A percentile compares a stretch with the other conserved stretches of the same genome.
Conservation (phyloP, 2,113 vertebrate species). For the Barbus barbus region DNA sequence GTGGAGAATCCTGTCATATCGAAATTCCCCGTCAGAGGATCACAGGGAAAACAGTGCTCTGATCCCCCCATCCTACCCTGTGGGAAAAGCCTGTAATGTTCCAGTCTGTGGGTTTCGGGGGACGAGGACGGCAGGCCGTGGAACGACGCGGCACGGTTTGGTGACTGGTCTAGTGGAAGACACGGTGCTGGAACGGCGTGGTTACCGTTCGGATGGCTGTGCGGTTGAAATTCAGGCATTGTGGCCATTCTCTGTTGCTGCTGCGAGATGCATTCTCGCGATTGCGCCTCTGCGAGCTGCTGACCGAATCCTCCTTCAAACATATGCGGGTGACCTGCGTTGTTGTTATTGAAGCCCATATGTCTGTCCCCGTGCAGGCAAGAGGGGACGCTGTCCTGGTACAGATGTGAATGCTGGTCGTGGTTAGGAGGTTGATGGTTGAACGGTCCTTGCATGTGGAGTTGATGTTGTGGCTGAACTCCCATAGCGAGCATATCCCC, state of each 20-base stretch:
- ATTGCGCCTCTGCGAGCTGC: constrained; percentile 83
- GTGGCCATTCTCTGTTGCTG: constrained; percentile 82
- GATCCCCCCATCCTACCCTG: constrained; percentile 78
- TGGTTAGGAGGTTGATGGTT: constrained; percentile 77
- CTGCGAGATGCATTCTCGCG: constrained; percentile 85
- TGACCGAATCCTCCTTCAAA: constrained; percentile 92
- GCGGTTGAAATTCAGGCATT: constrained; percentile 89
- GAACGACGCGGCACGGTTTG: constrained; percentile 93
- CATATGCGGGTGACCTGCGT: constrained; percentile 85
- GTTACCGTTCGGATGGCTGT: constrained; percentile 81
- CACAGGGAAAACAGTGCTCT: constrained; percentile 83
- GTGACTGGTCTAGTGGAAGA: constrained; percentile 94
- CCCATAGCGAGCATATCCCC: constrained; percentile 76
- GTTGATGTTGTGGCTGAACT: constrained; percentile 72
- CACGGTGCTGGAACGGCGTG: constrained; percentile 93
- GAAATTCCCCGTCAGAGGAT: constrained; percentile 79
- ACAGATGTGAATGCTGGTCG: constrained; percentile 76
- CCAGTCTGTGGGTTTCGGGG: constrained; percentile 87
- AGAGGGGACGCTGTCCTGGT: constrained; percentile 77
- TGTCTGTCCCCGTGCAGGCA: constrained; percentile 82
- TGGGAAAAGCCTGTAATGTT: constrained; percentile 75
- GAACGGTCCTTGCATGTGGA: constrained; percentile 79
- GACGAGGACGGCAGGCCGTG: constrained; percentile 89
- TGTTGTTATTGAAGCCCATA: constrained; percentile 82
- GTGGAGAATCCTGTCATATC: constrained; percentile 81